Base-by-base conservation (phyloP, 2,113 vertebrate genomes). In the Leucopsar rothschildi region DNA sequence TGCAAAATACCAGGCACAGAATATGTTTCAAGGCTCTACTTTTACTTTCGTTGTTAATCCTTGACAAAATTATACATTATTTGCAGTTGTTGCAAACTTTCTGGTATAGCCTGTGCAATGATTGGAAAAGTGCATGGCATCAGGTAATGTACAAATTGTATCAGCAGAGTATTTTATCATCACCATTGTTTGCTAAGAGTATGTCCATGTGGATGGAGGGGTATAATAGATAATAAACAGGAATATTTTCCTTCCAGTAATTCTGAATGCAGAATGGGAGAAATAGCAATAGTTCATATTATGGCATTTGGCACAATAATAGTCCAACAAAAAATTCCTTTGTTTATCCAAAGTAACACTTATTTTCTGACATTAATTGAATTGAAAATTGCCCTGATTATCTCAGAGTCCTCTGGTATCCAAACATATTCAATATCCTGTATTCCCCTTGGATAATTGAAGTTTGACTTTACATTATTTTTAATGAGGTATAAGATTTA, bases 401-500 rank as follows among this genome's bases (percentile, higher is more conserved):
- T 94, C 72, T 92, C 61, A 47, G 79, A 89, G 79, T 66, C 79
- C 44, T 91, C 49, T 0, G 1, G 88, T 93, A 86, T 52, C 86
- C 12, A 3, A 86, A 89, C 28, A 24, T 65, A 47, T 40, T 92
- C 85, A 57, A 50, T 94, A 92, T 72, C 45, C 44, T 44, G 12
- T 79, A 87, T 95, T 94, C 65, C 69, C 55, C 57, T 66, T 86
- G 64, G 77, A 77, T 90, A 90, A 95, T 9, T 95, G 88, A 95
- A 75, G 70, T 86, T 92, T 96, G 93, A 90, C 91, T 93, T 59
- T 33, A 75, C 56, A 27, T 60, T 90, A 4, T 83, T 93, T 93
- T 92, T 94, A 97, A 95, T 94, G 94, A 94, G 76, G 24, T 93
- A 10, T 88, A 94, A 78, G 79, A 75, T 91, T 97, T 95, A 81